Conservation (phyloP, 2,113 vertebrate genomes). For the Nyctereutes procyonoides region DNA sequence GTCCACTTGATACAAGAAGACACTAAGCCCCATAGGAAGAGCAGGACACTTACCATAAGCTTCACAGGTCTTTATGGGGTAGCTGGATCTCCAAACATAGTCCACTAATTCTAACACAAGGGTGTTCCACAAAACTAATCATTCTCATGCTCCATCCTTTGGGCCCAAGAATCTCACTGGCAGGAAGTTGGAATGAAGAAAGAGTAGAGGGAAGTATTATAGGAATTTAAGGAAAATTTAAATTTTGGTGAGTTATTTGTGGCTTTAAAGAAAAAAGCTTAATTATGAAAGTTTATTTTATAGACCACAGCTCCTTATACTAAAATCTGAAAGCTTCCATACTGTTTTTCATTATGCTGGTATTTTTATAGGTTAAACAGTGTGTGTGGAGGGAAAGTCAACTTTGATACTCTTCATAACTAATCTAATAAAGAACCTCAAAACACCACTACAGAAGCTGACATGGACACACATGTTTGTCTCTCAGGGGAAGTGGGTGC, state of each 20-base stretch:
- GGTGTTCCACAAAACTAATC: neutral
- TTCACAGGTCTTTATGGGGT: neutral
- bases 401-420: neutral
- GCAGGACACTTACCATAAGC: neutral
- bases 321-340: neutral
- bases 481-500: neutral
- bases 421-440: neutral
- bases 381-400: too few species aligned
- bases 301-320: neutral
- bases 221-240: neutral
- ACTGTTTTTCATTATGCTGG: neutral
- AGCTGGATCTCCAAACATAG: neutral
- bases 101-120: neutral
- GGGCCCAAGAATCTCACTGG: neutral
- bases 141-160: neutral
- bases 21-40: neutral
- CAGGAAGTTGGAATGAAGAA: neutral
- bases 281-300: neutral
- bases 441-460: neutral
- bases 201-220: accelerated
- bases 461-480: neutral
- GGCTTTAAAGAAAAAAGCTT: neutral
- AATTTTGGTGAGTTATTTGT: neutral
- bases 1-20: neutral
- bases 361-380: neutral